Evolutionary conservation across 2,888 invertebrate genomes (phyloP), one percentile per base, ranked within the genome.

Genomic region (Acrobasis suavella): DNA sequence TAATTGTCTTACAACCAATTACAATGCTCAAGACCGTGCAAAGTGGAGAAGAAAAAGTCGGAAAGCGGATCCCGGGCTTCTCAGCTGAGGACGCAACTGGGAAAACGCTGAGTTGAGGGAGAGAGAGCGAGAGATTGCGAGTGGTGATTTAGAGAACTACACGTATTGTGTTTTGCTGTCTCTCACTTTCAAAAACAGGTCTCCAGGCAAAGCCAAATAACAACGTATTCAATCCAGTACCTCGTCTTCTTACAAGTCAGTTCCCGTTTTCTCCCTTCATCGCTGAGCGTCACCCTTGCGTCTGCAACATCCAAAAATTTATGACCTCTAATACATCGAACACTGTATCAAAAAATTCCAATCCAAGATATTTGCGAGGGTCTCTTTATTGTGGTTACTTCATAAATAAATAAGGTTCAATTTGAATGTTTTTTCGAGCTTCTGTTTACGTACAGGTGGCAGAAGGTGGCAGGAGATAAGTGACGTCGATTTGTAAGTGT

Each of bases 401-500:
- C 8, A 60, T 37, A 58, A 58, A 9, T 64, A 63, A 55, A 9
- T 65, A 65, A 60, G 60, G 72, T 64, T 69, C 63, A 72, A 66
- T 69, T 72, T 59, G 69, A 62, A 50, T 70, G 69, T 61, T 38
- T 50, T 62, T 64, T 54, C 70, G 10, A 2, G 62, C 55, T 50
- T 60, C 60, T 63, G 58, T 62, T 64, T 65, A 62, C 56, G 51
- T 66, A 68, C 79, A 84, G 22, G n/a, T n/a, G n/a, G 22, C 22
- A 22, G 22, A 22, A 22, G 83, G 84, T 85, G 84, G 76, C 75
- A 74, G 62, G 67, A 73, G 76, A 80, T 81, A 80, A 82, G 78
- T 76, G 74, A 71, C 72, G 81, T 77, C 83, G 81, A 86, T 85
- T 86, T 84, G 79, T 85, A 81, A 80, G 74, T 78, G 85, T 83